phyloP scores from a whole-genome alignment of 2,113 vertebrate genomes.

The Syngnathus scovelli region DNA sequence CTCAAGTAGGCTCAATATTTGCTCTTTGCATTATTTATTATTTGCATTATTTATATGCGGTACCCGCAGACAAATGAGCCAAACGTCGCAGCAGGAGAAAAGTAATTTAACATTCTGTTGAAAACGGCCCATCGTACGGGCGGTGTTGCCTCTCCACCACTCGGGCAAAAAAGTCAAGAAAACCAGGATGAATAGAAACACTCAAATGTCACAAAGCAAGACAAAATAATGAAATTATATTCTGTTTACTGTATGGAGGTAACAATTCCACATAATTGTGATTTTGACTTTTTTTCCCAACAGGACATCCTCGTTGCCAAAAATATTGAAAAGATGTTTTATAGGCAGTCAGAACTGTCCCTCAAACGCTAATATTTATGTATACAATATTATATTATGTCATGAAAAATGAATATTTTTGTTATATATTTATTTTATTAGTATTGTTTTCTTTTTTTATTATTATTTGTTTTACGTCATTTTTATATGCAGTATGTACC shows the following conservation, averaged over 20 bases:
- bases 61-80: neutral
- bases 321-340: neutral
- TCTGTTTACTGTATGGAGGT: neutral
- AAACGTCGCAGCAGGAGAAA: neutral
- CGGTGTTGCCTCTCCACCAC: neutral
- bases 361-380: too few relatives aligned
- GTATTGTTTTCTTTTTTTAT: too few relatives aligned
- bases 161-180: neutral
- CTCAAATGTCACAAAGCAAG: neutral
- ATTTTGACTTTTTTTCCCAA: neutral
- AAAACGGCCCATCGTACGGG: neutral
- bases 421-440: too few relatives aligned
- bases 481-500: too few relatives aligned
- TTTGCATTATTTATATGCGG: neutral
- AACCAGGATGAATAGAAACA: neutral
- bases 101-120: slow-evolving; percentile 2
- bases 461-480: too few relatives aligned
- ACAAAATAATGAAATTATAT: neutral
- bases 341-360: neutral
- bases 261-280: neutral
- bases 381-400: too few relatives aligned
- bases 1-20: neutral
- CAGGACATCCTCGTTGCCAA: neutral
- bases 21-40: slow-evolving; percentile 1
- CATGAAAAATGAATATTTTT: too few relatives aligned